Conservation (phyloP, 1,140 invertebrate species). For the Neodiprion lecontei region DNA sequence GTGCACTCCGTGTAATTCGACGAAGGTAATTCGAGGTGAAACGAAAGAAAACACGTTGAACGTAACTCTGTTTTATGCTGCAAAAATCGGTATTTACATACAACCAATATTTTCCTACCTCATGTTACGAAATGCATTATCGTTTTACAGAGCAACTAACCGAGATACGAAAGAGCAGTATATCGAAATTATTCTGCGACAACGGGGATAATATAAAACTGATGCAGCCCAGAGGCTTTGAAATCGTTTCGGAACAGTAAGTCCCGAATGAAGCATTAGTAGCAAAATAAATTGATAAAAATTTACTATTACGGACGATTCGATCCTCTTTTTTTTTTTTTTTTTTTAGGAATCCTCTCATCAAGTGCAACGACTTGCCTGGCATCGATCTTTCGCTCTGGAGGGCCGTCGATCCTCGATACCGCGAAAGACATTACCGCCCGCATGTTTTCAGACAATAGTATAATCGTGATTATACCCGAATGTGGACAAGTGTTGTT, state of each 20-base stretch:
- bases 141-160: constrained; percentile 76
- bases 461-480: background rate
- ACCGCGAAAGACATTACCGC: background rate
- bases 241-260: constrained; percentile 66
- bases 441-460: too few relatives aligned
- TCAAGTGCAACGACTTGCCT: constrained; percentile 71
- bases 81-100: too few relatives aligned
- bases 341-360: constrained; percentile 71
- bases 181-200: constrained; percentile 87
- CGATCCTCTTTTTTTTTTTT: constrained; percentile 20
- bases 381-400: constrained; percentile 70
- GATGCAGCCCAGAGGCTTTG: constrained; percentile 77
- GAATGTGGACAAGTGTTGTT: background rate
- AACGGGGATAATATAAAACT: constrained; percentile 78
- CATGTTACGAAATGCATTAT: constrained; percentile 15
- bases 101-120: too few relatives aligned
- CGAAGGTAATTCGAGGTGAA: too few relatives aligned
- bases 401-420: constrained; percentile 53
- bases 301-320: background rate
- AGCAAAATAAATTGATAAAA: constrained; percentile 1
- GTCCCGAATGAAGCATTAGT: constrained; percentile 29
- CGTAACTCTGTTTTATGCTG: too few relatives aligned
- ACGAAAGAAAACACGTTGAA: too few relatives aligned
- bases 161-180: constrained; percentile 83
- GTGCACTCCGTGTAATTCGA: too few relatives aligned